Percentiles rank a stretch among this genome's conserved stretches.
Evolutionary conservation across 2,113 vertebrate species (phyloP).

Genomic region (Gopherus evgoodei): DNA sequence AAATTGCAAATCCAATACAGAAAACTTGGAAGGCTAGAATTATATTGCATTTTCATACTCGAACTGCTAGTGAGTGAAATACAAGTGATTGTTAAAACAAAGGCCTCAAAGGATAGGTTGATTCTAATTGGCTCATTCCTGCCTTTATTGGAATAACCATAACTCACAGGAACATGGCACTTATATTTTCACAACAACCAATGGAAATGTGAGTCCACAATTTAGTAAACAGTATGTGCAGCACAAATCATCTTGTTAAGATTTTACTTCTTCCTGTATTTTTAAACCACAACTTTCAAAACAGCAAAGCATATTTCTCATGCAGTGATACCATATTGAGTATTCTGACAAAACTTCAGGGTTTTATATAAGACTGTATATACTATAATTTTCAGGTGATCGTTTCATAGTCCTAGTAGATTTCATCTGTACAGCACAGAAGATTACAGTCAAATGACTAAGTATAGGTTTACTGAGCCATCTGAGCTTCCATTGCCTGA

Average conservation of each 20-base stretch:
- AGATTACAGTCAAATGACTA: neutral
- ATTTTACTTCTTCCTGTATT: constrained; percentile 20
- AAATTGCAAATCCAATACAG: neutral
- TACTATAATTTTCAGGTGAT: neutral
- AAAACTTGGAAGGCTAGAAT: neutral
- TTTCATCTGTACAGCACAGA: neutral
- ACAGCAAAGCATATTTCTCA: neutral
- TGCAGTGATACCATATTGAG: constrained; percentile 7
- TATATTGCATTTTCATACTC: neutral
- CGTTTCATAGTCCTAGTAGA: constrained; percentile 43
- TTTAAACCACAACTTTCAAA: constrained; percentile 30
- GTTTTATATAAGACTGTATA: neutral
- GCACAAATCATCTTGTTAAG: neutral
- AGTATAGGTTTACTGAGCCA: constrained; percentile 87
- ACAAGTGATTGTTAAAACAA: neutral
- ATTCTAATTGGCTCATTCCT: constrained; percentile 43
- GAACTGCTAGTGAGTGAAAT: neutral
- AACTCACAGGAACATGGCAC: constrained; percentile 62
- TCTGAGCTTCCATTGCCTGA: constrained; percentile 96
- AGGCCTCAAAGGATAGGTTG: neutral
- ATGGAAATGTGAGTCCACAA: neutral
- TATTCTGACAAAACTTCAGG: neutral
- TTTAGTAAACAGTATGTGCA: neutral
- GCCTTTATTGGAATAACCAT: constrained; percentile 70
- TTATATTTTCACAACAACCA: constrained; percentile 37